phyloP scores from a whole-genome alignment of 2,113 vertebrate genomes.

The Chlorocebus sabaeus region DNA sequence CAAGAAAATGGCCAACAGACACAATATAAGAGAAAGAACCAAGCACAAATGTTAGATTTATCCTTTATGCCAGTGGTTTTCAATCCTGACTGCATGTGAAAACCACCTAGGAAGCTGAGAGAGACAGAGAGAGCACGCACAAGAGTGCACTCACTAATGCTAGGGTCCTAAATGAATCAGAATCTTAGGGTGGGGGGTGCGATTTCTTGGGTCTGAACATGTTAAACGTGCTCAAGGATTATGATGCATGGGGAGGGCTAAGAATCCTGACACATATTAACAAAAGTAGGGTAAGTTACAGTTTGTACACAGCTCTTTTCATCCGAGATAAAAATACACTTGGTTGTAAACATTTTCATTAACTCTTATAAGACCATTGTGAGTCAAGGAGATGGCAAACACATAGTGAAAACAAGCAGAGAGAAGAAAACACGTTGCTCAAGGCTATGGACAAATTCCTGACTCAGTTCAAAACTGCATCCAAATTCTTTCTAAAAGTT shows the following conservation, averaged over 20 bases:
- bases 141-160: neutral
- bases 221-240: neutral
- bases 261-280: neutral
- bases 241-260: neutral
- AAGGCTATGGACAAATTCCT: neutral
- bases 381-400: neutral
- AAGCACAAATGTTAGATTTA: neutral
- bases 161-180: neutral
- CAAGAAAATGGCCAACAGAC: neutral
- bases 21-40: neutral
- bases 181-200: neutral
- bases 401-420: neutral
- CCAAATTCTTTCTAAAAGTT: slow-evolving; percentile 4
- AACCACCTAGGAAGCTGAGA: neutral
- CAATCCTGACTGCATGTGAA: neutral
- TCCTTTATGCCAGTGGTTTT: neutral
- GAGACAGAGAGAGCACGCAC: neutral
- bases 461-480: neutral
- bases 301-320: neutral
- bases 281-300: neutral
- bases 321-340: neutral
- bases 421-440: neutral
- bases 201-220: neutral
- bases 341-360: neutral
- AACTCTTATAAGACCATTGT: neutral